phyloP scores from a whole-genome alignment of 2,797 vertebrate species.

The Eulemur albifrons region DNA sequence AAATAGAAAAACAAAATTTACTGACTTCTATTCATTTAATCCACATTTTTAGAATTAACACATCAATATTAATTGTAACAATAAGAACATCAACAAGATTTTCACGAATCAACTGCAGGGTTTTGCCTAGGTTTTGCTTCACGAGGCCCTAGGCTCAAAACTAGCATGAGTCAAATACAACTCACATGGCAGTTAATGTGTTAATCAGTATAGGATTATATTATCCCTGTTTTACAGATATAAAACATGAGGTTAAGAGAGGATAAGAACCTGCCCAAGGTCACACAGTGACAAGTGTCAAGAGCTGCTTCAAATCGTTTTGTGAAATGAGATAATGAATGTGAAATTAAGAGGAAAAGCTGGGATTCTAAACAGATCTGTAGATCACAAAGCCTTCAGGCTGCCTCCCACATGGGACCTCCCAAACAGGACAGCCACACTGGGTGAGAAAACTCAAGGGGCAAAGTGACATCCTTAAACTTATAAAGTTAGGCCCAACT shows the following conservation, averaged over 20 bases:
- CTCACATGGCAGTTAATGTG: no score
- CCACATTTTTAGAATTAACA: no score
- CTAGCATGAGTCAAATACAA: no score
- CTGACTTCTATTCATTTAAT: no score
- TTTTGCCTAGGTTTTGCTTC: no score
- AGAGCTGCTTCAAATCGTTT: neutral
- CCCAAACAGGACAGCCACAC: neutral
- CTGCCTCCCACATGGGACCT: neutral
- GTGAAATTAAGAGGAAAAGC: neutral
- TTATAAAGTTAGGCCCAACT: neutral
- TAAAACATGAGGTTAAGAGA: conserved; percentile 15
- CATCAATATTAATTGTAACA: no score
- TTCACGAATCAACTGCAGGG: no score
- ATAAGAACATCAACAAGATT: no score
- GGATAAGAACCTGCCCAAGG: neutral
- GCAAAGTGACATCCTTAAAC: neutral
- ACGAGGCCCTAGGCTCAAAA: no score
- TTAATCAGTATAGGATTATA: neutral
- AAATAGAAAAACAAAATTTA: no score
- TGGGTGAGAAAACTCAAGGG: neutral
- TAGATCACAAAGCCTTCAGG: neutral
- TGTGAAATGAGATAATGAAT: neutral
- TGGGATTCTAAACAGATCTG: neutral
- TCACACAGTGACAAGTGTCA: neutral
- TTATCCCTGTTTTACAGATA: neutral